Evolutionary conservation across 53 echinoderm and acorn worm species (phyloP).

Genomic region (Astropecten irregularis): DNA sequence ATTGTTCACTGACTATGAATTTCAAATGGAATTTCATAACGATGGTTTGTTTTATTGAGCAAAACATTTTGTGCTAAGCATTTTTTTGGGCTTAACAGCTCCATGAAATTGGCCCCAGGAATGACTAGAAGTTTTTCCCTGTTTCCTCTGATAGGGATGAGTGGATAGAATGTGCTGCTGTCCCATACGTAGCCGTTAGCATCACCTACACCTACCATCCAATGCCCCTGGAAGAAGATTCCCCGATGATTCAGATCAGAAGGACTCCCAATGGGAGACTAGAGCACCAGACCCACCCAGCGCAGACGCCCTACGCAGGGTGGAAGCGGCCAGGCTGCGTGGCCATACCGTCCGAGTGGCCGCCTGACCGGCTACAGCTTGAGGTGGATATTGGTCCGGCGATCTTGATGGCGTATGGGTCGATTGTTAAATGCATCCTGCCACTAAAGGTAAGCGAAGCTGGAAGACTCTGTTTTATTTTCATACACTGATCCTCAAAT

Average conservation of each 20-base stretch:
- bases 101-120: too few relatives aligned
- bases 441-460: slow-evolving; percentile 92
- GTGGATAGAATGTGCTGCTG: slow-evolving; percentile 91
- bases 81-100: too few relatives aligned
- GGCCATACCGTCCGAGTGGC: slow-evolving; percentile 73
- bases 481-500: too few relatives aligned
- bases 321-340: slow-evolving; percentile 74
- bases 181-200: slow-evolving; percentile 78
- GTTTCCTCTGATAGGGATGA: slow-evolving; percentile 61
- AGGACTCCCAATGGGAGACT: slow-evolving; percentile 54
- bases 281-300: slow-evolving; percentile 53
- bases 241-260: slow-evolving; percentile 73
- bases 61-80: too few relatives aligned
- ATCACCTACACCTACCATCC: slow-evolving; percentile 92
- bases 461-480: too few relatives aligned
- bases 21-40: too few relatives aligned
- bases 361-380: slow-evolving; percentile 77
- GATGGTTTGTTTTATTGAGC: too few relatives aligned
- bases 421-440: slow-evolving; percentile 73
- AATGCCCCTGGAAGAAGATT: slow-evolving; percentile 81
- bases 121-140: not conserved
- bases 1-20: too few relatives aligned
- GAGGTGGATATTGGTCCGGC: slow-evolving; percentile 95
- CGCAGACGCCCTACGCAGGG: slow-evolving; percentile 76
- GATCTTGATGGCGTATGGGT: slow-evolving; percentile 84